These are phyloP conservation scores for Tigriopus japonicus DNA, from an alignment of 1,140 invertebrate species.

Conservation along the genomic window DNA sequence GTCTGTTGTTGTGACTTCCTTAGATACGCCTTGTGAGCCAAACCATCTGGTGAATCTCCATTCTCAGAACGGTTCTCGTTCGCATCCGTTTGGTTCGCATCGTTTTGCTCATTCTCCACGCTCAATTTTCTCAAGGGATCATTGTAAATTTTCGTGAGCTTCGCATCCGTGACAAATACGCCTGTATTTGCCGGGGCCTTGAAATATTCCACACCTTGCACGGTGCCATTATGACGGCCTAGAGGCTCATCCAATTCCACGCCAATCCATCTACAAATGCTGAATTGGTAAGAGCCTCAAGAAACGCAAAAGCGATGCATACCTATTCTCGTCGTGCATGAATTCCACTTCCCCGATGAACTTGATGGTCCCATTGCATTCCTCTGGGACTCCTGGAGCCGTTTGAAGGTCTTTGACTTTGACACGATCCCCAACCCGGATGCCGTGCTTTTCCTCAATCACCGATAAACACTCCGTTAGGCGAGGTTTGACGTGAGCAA, in stretches of 20 bases:
- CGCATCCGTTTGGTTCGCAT: no score
- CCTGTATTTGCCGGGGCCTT: constrained; percentile 25
- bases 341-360: constrained; percentile 20
- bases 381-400: not conserved
- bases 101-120: no score
- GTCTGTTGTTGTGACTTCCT: no score
- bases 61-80: no score
- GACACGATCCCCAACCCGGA: constrained; percentile 7
- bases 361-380: constrained; percentile 18
- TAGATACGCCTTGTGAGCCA: no score
- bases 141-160: constrained; percentile 26
- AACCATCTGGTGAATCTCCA: no score
- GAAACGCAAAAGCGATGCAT: not conserved
- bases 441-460: not conserved
- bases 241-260: constrained; percentile 30
- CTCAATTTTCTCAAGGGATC: no score
- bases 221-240: constrained; percentile 30
- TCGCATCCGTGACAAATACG: constrained; percentile 28
- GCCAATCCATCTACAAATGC: constrained; percentile 27
- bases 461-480: constrained; percentile 19
- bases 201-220: constrained; percentile 24
- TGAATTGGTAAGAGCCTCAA: no score
- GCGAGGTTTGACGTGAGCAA: constrained; percentile 24
- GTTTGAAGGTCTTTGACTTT: not conserved
- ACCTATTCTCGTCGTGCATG: constrained; percentile 18